Conservation (phyloP, 2,113 vertebrate species). For the Mesitornis unicolor region DNA sequence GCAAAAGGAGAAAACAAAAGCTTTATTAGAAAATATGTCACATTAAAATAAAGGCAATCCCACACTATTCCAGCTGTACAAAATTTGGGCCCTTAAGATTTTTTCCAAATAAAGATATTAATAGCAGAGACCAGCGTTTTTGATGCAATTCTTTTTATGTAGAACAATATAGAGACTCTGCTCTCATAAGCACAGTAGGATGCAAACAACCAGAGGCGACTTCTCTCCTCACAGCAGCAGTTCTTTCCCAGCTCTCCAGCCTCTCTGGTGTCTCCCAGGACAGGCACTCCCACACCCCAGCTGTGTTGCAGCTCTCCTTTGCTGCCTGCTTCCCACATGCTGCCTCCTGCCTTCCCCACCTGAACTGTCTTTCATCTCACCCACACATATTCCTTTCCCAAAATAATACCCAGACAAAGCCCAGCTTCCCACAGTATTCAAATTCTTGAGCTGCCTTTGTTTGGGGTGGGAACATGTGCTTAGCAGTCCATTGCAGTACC, state of each 20-base stretch:
- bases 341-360: conserved; percentile 14
- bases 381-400: not conserved
- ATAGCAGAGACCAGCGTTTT: conserved; percentile 20
- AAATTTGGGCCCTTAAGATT: not conserved
- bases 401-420: conserved; percentile 41
- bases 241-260: not conserved
- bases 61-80: not conserved
- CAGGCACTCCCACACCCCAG: fast-evolving
- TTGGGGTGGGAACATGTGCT: conserved; percentile 1
- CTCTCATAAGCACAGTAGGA: conserved; percentile 31
- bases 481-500: not conserved
- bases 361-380: not conserved
- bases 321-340: not conserved
- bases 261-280: not conserved
- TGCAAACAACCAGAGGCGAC: not conserved
- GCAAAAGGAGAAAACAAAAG: not conserved
- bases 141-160: conserved; percentile 17
- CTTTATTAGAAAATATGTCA: not conserved
- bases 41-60: not conserved
- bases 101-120: conserved; percentile 17
- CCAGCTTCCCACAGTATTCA: not conserved
- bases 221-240: not conserved
- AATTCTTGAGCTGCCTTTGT: conserved; percentile 25
- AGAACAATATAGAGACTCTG: conserved; percentile 17
- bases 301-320: not conserved